These are phyloP conservation scores for Eustalomyia histrio DNA, from an alignment of 2,888 invertebrate genomes.

Conservation along the genomic window DNA sequence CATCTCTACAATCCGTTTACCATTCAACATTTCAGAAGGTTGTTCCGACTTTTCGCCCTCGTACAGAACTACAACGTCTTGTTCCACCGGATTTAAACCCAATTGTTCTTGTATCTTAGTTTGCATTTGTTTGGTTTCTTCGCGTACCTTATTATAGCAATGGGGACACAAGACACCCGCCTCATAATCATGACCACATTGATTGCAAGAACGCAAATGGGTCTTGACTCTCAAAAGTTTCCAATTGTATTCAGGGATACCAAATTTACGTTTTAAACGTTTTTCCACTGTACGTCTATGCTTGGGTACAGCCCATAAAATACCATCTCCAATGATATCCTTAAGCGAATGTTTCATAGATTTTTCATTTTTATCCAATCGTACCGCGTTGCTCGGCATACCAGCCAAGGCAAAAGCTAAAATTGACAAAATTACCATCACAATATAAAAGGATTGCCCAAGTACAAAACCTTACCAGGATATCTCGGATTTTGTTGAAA, in stretches of 20 bases:
- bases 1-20: constrained; percentile 92
- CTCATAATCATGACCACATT: constrained; percentile 92
- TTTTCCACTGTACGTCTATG: constrained; percentile 86
- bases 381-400: constrained; percentile 54
- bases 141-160: constrained; percentile 90
- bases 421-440: background rate
- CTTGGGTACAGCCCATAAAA: constrained; percentile 91
- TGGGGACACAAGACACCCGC: constrained; percentile 88
- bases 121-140: constrained; percentile 91
- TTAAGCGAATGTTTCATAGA: constrained; percentile 77
- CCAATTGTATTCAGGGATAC: constrained; percentile 83
- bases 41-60: constrained; percentile 87
- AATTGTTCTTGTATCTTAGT: constrained; percentile 86
- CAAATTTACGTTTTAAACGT: constrained; percentile 87
- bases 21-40: constrained; percentile 83
- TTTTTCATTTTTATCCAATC: background rate
- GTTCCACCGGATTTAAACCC: constrained; percentile 86
- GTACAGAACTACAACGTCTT: constrained; percentile 92
- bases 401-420: constrained; percentile 69
- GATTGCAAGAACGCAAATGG: constrained; percentile 87
- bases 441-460: too few relatives aligned
- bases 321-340: constrained; percentile 86
- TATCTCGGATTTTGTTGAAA: constrained; percentile 79
- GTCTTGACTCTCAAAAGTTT: constrained; percentile 87
- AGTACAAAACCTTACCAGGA: constrained; percentile 78